phyloP scores from a whole-genome alignment of 2,888 invertebrate species.

The Escarpia spicata region DNA sequence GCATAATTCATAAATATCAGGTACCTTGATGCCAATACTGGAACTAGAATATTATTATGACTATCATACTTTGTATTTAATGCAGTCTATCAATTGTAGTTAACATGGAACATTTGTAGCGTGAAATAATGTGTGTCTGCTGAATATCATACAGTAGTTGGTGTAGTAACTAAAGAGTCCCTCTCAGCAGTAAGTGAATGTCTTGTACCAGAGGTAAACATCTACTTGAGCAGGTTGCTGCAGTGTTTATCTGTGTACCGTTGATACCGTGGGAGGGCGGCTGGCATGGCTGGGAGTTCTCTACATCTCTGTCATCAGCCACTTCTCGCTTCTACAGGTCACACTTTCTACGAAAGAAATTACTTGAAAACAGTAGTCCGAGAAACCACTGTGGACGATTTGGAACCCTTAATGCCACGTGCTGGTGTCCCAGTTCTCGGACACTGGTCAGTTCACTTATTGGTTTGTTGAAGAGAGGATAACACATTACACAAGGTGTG shows the following conservation, averaged over 20 bases:
- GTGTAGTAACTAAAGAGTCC: neutral
- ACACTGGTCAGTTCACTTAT: neutral
- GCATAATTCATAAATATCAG: too few relatives aligned
- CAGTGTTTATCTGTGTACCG: neutral
- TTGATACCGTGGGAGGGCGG: neutral
- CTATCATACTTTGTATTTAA: neutral
- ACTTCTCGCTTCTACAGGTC: neutral
- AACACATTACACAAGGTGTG: neutral
- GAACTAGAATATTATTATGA: neutral
- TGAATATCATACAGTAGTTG: neutral
- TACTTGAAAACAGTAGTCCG: neutral
- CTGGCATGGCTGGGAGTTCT: neutral
- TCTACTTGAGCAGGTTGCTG: neutral
- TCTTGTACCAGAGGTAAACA: neutral
- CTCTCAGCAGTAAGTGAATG: neutral
- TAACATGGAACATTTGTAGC: neutral
- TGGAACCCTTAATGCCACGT: neutral
- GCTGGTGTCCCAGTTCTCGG: neutral
- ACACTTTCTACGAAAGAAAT: neutral
- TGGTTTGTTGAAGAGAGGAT: neutral
- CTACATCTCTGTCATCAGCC: neutral
- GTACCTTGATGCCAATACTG: neutral
- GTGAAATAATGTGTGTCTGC: neutral
- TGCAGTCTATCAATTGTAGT: neutral
- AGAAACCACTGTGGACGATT: neutral